A percentile compares a stretch with the other conserved stretches of the same genome.
These are phyloP conservation scores for Avahi laniger DNA, from an alignment of 2,797 vertebrate species.

Conservation along the genomic window DNA sequence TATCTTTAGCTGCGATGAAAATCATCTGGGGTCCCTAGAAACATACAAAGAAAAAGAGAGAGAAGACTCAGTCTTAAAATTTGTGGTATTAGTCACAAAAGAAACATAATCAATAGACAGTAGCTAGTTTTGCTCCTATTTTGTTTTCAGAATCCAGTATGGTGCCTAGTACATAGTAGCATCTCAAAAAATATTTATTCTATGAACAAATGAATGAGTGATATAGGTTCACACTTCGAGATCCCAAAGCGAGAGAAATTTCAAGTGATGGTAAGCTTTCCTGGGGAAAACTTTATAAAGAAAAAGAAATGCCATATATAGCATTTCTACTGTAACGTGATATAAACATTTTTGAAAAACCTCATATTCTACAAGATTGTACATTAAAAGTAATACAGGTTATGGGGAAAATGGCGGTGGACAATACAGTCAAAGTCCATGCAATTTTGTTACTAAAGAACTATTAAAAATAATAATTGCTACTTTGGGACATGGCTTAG, in stretches of 20 bases:
- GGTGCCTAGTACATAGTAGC: neutral
- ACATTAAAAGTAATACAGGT: neutral
- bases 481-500: neutral
- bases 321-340: neutral
- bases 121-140: neutral
- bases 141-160: neutral
- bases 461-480: neutral
- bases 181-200: neutral
- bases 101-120: neutral
- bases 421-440: neutral
- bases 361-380: neutral
- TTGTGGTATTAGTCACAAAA: neutral
- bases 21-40: slow-evolving; percentile 97
- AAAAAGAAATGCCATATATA: neutral
- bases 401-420: neutral
- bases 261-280: neutral
- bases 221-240: neutral
- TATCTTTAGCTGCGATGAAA: slow-evolving; percentile 97
- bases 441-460: neutral
- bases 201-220: neutral
- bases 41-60: neutral
- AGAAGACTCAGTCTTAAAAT: neutral
- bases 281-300: neutral
- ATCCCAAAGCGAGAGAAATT: neutral
- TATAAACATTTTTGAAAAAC: neutral